phyloP scores from a whole-genome alignment of 2,797 vertebrate genomes.

The Odontamblyopus lacepedii region DNA sequence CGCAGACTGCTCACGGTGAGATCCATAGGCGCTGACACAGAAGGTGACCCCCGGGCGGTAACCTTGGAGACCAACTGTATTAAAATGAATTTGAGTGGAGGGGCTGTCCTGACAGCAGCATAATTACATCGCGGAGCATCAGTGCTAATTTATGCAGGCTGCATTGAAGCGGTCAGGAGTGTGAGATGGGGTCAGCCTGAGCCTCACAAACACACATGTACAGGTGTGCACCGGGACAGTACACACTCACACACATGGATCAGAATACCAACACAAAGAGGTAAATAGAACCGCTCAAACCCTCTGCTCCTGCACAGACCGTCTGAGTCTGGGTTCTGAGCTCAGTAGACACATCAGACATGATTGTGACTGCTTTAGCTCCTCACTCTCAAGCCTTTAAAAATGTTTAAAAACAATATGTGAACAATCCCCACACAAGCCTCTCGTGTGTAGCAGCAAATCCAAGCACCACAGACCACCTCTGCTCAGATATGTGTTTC shows the following conservation, averaged over 20 bases:
- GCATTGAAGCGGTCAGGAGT: constrained; percentile 93
- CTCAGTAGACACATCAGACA: not conserved
- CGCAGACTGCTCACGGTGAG: constrained; percentile 75
- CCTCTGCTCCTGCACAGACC: not conserved
- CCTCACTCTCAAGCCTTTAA: not conserved
- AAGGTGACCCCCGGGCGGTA: constrained; percentile 97
- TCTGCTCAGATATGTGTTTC: not conserved
- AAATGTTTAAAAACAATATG: not conserved
- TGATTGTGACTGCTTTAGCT: not conserved
- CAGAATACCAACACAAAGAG: constrained; percentile 55
- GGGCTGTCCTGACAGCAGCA: constrained; percentile 98
- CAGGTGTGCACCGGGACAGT: constrained; percentile 19
- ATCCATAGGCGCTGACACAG: constrained; percentile 91
- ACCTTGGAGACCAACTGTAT: constrained; percentile 99
- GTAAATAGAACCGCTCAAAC: constrained; percentile 26
- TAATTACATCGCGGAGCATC: constrained; percentile 99
- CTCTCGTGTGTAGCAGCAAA: not conserved
- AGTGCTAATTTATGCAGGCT: constrained; percentile 97
- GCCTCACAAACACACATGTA: constrained; percentile 44
- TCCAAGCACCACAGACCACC: not conserved
- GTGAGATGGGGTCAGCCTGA: constrained; percentile 88
- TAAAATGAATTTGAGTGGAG: constrained; percentile 99
- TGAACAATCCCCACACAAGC: not conserved
- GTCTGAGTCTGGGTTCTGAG: not conserved
- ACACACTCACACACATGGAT: constrained; percentile 36